Evolutionary conservation across 1,140 invertebrate genomes (phyloP).

Genomic region (Penaeus chinensis): DNA sequence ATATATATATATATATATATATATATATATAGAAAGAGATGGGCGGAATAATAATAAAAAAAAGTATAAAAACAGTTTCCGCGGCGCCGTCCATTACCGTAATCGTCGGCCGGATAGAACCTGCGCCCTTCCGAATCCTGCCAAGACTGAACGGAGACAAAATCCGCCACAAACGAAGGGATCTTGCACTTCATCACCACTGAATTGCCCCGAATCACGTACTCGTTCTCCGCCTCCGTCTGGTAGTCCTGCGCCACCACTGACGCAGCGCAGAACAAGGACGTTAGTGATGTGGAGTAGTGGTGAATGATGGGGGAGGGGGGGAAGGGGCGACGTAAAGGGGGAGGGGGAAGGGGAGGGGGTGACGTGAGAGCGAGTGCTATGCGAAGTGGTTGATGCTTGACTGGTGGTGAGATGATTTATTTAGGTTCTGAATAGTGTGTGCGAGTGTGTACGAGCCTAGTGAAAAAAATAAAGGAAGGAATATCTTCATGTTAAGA

Average conservation of each 20-base stretch:
- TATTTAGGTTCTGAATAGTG: not conserved
- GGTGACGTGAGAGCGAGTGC: not conserved
- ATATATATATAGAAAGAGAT: not conserved
- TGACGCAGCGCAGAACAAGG: constrained; percentile 68
- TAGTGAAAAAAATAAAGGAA: not conserved
- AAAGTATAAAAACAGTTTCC: not conserved
- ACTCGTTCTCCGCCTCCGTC: constrained; percentile 90
- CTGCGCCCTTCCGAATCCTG: constrained; percentile 80
- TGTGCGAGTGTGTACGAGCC: too few relatives aligned
- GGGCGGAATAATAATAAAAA: not conserved
- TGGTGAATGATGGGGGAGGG: not conserved
- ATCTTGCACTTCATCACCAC: constrained; percentile 91
- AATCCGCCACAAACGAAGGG: constrained; percentile 91
- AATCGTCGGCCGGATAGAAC: constrained; percentile 75
- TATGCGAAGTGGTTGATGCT: not conserved
- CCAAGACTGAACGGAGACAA: constrained; percentile 90
- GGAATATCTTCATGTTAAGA: not conserved
- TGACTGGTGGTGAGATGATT: not conserved
- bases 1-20: too few relatives aligned
- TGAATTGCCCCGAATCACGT: constrained; percentile 89
- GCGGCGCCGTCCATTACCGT: constrained; percentile 70
- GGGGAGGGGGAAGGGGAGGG: not conserved
- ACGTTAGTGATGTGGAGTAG: not conserved
- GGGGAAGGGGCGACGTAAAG: not conserved
- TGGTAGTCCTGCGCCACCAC: constrained; percentile 89